Evolutionary conservation across 2,888 invertebrate genomes (phyloP).

Genomic region (Bombylius discolor): DNA sequence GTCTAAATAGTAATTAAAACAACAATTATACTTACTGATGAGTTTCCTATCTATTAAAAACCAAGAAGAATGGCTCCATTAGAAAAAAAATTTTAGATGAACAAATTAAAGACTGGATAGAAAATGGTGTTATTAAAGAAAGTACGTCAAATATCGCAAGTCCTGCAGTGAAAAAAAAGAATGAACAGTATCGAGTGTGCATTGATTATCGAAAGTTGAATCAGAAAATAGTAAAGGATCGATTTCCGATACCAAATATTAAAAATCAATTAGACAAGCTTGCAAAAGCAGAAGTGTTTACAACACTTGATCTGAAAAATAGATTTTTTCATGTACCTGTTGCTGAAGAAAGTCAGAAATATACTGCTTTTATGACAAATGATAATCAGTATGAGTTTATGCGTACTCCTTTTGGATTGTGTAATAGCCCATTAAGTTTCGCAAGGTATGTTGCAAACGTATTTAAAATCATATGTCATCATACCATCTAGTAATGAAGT

Average conservation of each 20-base stretch:
- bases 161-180: constrained; percentile 12
- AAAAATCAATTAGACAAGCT: constrained; percentile 25
- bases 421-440: constrained; percentile 18
- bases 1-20: too few relatives aligned
- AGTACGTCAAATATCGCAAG: constrained; percentile 21
- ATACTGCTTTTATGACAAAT: constrained; percentile 8
- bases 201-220: constrained; percentile 29
- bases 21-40: constrained; percentile 20
- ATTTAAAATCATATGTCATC: constrained; percentile 18
- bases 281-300: constrained; percentile 17
- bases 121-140: constrained; percentile 20
- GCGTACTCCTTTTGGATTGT: constrained; percentile 26
- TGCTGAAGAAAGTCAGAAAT: constrained; percentile 15
- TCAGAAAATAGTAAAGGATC: constrained; percentile 20
- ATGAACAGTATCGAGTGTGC: constrained; percentile 16
- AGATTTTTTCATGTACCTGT: constrained; percentile 25
- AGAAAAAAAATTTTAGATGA: constrained; percentile 18
- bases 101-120: constrained; percentile 20
- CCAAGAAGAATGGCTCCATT: constrained; percentile 17
- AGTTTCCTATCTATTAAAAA: constrained; percentile 18
- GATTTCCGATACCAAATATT: constrained; percentile 26
- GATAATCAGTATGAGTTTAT: constrained; percentile 16
- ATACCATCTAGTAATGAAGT: constrained; percentile 10
- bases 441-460: constrained; percentile 14
- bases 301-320: constrained; percentile 22